These are phyloP conservation scores for Macrotus californicus DNA, from an alignment of 2,113 vertebrate species.

Conservation along the genomic window DNA sequence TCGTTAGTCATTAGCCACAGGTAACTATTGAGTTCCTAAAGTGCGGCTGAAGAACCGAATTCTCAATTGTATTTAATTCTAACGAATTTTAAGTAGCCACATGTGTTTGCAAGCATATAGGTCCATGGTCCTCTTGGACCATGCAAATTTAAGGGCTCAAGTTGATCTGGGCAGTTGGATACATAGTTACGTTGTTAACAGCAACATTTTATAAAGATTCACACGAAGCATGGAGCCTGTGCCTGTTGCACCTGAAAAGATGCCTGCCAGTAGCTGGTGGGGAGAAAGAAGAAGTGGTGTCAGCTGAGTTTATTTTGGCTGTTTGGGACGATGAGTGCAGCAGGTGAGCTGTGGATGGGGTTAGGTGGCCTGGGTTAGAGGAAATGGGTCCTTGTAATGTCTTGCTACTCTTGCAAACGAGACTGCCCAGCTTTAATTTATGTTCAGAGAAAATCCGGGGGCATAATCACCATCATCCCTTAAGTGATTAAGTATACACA, in stretches of 20 bases:
- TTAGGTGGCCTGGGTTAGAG: neutral
- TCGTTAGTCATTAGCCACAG: neutral
- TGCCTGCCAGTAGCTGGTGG: neutral
- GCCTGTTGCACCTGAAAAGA: neutral
- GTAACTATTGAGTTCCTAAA: neutral
- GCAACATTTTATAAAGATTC: neutral
- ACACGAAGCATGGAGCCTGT: neutral
- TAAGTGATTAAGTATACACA: neutral
- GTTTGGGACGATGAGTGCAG: neutral
- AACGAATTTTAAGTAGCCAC: neutral
- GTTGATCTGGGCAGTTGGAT: neutral
- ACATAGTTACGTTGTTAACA: neutral
- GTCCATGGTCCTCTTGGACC: neutral
- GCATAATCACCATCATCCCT: neutral
- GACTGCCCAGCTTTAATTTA: neutral
- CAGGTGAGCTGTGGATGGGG: neutral
- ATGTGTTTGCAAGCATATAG: neutral
- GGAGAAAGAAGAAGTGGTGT: neutral
- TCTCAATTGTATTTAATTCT: neutral
- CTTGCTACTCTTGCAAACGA: neutral
- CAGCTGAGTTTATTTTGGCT: neutral
- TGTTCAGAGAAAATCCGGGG: neutral
- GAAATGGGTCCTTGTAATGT: neutral
- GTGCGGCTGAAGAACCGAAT: neutral
- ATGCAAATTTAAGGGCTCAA: neutral